These are phyloP conservation scores for Sitta europaea DNA, from an alignment of 2,113 vertebrate genomes.

Conservation along the genomic window DNA sequence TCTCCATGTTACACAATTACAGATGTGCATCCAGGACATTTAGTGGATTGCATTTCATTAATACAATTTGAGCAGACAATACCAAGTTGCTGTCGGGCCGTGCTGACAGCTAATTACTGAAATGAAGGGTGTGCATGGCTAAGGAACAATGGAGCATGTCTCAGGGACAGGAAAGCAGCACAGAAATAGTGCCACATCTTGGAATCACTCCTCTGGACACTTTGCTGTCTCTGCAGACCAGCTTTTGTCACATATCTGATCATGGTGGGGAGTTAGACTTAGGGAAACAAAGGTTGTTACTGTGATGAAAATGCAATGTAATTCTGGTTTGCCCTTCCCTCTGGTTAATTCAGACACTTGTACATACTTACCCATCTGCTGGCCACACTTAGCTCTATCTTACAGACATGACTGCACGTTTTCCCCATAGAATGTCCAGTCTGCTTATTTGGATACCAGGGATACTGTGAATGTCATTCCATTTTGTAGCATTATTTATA, in stretches of 20 bases:
- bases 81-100: slow-evolving; percentile 91
- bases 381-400: neutral
- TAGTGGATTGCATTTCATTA: slow-evolving; percentile 97
- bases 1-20: slow-evolving; percentile 86
- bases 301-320: neutral
- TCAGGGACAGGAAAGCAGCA: slow-evolving; percentile 57
- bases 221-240: neutral
- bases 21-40: slow-evolving; percentile 91
- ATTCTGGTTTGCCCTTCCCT: neutral
- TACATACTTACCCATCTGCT: rapidly evolving
- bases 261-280: neutral
- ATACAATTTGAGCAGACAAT: slow-evolving; percentile 95
- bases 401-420: neutral
- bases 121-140: slow-evolving; percentile 89
- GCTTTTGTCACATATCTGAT: neutral
- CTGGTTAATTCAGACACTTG: neutral
- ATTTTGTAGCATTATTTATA: neutral
- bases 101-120: slow-evolving; percentile 99
- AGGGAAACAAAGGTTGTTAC: neutral
- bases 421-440: neutral
- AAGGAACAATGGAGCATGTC: slow-evolving; percentile 88
- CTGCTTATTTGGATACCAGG: neutral
- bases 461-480: neutral
- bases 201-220: neutral
- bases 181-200: slow-evolving; percentile 34